Conservation (phyloP, 2,797 vertebrate species). For the Diglossa cyanea region DNA sequence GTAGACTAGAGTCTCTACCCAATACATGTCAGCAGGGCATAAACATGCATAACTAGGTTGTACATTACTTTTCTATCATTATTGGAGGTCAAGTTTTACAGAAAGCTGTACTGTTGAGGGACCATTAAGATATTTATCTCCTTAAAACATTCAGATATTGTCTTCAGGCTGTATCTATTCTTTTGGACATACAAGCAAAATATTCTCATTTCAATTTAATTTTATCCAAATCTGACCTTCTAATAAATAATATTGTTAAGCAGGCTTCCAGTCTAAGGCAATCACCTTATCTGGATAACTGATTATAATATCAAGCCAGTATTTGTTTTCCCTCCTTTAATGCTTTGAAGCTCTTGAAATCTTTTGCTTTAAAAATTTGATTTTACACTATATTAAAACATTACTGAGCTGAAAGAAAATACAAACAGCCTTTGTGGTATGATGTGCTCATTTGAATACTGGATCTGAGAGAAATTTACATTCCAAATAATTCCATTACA, state of each 20-base stretch:
- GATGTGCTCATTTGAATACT: neutral
- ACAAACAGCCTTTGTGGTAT: neutral
- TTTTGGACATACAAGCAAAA: slow-evolving; percentile 15
- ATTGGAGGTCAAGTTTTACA: slow-evolving; percentile 44
- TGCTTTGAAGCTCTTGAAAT: slow-evolving; percentile 36
- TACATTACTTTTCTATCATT: slow-evolving; percentile 17
- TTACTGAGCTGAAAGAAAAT: neutral
- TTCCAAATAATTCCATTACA: neutral
- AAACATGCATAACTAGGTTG: slow-evolving; percentile 13
- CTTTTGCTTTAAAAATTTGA: slow-evolving; percentile 42
- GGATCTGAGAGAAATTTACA: neutral
- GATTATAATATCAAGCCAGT: neutral
- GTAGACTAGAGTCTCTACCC: neutral
- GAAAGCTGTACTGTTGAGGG: slow-evolving; percentile 1
- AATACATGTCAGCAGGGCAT: neutral
- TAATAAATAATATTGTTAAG: slow-evolving; percentile 46
- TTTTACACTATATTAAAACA: slow-evolving; percentile 17
- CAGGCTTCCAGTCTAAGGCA: neutral
- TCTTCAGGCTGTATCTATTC: slow-evolving; percentile 1
- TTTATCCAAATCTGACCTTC: neutral
- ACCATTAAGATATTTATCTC: slow-evolving; percentile 34
- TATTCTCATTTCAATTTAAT: neutral
- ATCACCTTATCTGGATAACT: slow-evolving; percentile 4
- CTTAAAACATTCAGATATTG: slow-evolving; percentile 15
- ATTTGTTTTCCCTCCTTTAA: slow-evolving; percentile 39